Percentiles rank a stretch among this genome's conserved stretches.
phyloP scores from a whole-genome alignment of 2,797 vertebrate species.

The Acanthurus lineatus region DNA sequence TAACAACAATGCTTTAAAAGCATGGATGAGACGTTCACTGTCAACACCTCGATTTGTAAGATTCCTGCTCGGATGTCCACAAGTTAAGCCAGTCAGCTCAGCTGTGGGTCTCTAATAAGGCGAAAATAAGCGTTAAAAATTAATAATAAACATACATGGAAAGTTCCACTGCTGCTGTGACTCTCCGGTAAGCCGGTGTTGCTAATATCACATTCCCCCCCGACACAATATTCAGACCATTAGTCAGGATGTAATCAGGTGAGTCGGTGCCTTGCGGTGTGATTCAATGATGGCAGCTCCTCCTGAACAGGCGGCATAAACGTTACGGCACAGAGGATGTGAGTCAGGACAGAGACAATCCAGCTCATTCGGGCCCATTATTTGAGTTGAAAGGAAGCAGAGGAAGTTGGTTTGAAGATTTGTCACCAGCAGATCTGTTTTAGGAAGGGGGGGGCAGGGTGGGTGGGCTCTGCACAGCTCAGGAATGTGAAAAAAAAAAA shows the following conservation, averaged over 20 bases:
- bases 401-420: conserved; percentile 82
- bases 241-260: conserved; percentile 69
- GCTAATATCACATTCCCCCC: conserved; percentile 52
- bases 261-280: conserved; percentile 29
- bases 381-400: conserved; percentile 76
- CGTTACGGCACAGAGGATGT: conserved; percentile 79
- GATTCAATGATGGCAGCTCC: conserved; percentile 64
- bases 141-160: background rate
- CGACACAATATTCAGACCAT: conserved; percentile 68
- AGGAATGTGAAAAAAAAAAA: conserved; percentile 71
- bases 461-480: conserved; percentile 55
- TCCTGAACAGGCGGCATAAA: conserved; percentile 78
- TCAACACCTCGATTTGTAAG: conserved; percentile 74
- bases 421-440: conserved; percentile 76
- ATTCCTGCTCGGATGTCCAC: conserved; percentile 63
- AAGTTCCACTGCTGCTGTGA: background rate
- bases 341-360: conserved; percentile 78
- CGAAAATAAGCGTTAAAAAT: background rate
- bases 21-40: conserved; percentile 79
- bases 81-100: background rate
- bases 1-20: conserved; percentile 86
- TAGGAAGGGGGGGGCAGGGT: conserved; percentile 22
- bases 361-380: conserved; percentile 65
- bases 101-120: conserved; percentile 1
- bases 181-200: conserved; percentile 6